Percentiles rank a stretch among this genome's conserved stretches.
These are phyloP conservation scores for Cinclus cinclus DNA, from an alignment of 2,113 vertebrate genomes.

Conservation along the genomic window DNA sequence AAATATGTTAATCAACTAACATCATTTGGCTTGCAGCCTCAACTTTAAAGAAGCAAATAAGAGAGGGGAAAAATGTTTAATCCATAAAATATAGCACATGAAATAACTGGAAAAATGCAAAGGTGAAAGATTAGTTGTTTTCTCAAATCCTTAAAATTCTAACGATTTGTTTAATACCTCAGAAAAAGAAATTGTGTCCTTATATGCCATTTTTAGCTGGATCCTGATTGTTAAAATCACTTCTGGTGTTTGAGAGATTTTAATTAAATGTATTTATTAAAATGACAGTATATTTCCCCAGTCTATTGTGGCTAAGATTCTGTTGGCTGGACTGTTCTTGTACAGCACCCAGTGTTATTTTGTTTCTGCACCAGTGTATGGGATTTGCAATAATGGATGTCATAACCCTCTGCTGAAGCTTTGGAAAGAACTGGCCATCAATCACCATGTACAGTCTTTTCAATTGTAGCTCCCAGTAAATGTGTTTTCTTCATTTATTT, in stretches of 20 bases:
- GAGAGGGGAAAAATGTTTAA: not conserved
- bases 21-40: not conserved
- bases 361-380: slow-evolving; percentile 4
- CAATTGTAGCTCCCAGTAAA: not conserved
- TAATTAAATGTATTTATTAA: slow-evolving; percentile 6
- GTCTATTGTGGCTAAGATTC: not conserved
- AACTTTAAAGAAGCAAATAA: not conserved
- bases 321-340: not conserved
- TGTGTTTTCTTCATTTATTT: slow-evolving; percentile 47
- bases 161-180: not conserved
- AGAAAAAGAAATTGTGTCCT: not conserved
- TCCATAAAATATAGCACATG: not conserved
- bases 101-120: not conserved
- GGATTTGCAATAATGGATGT: slow-evolving; percentile 60
- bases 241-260: not conserved
- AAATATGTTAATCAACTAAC: not conserved
- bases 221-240: not conserved
- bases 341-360: not conserved
- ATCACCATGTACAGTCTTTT: slow-evolving; percentile 12
- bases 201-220: not conserved
- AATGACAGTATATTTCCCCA: not conserved
- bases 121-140: not conserved
- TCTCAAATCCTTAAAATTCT: not conserved
- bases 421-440: slow-evolving; percentile 31
- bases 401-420: slow-evolving; percentile 23